A percentile compares a stretch with the other conserved stretches of the same genome.
Evolutionary conservation across 2,888 invertebrate genomes (phyloP).

Genomic region (Apotomis betuletana): DNA sequence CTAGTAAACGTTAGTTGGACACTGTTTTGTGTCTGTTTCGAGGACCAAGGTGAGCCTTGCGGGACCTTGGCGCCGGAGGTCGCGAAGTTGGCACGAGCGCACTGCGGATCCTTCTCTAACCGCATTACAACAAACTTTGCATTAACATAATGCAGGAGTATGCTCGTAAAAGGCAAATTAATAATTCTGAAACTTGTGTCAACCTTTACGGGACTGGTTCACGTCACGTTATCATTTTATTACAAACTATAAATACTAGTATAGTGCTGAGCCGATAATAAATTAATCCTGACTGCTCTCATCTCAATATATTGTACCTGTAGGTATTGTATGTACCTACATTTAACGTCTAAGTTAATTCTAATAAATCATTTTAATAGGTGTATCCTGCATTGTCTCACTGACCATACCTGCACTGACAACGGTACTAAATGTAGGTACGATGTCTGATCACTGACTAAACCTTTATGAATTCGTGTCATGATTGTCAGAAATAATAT

Average conservation of each 20-base stretch:
- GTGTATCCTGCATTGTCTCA: too few relatives aligned
- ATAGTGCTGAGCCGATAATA: too few relatives aligned
- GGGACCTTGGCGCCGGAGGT: conserved; percentile 24
- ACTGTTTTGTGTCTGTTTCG: conserved; percentile 10
- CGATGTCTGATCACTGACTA: too few relatives aligned
- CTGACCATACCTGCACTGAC: too few relatives aligned
- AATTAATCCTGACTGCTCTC: too few relatives aligned
- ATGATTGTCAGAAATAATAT: too few relatives aligned
- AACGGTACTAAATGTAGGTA: too few relatives aligned
- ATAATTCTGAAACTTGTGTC: background rate
- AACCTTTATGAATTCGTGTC: too few relatives aligned
- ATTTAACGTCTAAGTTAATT: too few relatives aligned
- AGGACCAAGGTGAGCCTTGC: conserved; percentile 3
- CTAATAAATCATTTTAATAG: too few relatives aligned
- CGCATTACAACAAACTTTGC: conserved; percentile 33
- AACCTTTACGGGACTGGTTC: background rate
- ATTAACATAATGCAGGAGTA: background rate
- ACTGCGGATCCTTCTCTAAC: conserved; percentile 28
- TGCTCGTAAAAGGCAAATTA: background rate
- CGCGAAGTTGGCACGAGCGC: conserved; percentile 36
- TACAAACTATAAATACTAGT: background rate
- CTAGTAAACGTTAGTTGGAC: background rate
- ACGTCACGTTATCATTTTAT: conserved; percentile 11
- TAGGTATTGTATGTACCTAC: too few relatives aligned
- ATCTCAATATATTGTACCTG: too few relatives aligned